Base-by-base conservation (phyloP, 2,113 vertebrate genomes). In the Dascyllus trimaculatus region DNA sequence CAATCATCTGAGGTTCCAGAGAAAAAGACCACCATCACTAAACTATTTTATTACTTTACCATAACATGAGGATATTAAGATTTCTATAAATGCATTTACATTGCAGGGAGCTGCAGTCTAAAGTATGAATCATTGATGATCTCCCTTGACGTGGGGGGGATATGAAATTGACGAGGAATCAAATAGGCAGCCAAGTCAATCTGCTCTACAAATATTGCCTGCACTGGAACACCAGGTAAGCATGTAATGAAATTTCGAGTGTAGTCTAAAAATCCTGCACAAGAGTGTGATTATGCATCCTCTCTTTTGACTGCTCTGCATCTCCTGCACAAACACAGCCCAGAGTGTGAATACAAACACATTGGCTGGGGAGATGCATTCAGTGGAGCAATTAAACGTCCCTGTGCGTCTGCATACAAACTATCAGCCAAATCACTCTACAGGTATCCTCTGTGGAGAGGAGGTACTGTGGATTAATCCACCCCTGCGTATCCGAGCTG, bases 341-440 rank as follows among this genome's bases (percentile, higher is more conserved):
- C 79, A 65, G 75, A 80, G 72, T 87, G 71, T 74, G 84, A 91
- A 91, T 75, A 58, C 86, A 88, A 90, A 86, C 85, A 83, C 84
- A 58, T 46, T 75, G 83, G 85, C 90, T 78, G 64, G 91, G 78
- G 84, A 89, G 84, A 81, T 70, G 88, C 88, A 90, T 93, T 93
- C 88, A 89, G 81, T 82, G 80, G 86, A 90, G 91, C 92, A 94
- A 95, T 94, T 93, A 94, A 91, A 89, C 74, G 79, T 85, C 89
- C 89, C 90, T 78, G 71, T 71, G 89, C 76, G 86, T 85, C 90
- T 88, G 89, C 86, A 83, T 83, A 88, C 89, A 90, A 80, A 93
- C 84, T 89, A 93, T 94, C 88, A 91, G 81, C 88, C 89, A 91
- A 91, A 93, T 89, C 75, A 82, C 87, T 92, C 90, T 88, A 91